A percentile compares a stretch with the other conserved stretches of the same genome.
phyloP scores from a whole-genome alignment of 2,797 vertebrate genomes.

The Characodon lateralis region DNA sequence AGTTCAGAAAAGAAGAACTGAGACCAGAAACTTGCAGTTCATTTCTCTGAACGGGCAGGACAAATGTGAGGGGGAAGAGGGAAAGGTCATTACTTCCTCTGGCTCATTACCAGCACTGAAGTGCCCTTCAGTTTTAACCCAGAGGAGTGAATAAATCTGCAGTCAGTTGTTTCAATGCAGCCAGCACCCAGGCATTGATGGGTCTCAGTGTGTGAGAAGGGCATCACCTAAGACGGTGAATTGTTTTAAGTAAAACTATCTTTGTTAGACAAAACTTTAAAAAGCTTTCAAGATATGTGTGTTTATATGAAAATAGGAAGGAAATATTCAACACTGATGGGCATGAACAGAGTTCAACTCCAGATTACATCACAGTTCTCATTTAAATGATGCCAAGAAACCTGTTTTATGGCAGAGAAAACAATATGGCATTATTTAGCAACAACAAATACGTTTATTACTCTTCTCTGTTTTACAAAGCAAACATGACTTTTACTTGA shows the following conservation, averaged over 20 bases:
- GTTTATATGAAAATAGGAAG: neutral
- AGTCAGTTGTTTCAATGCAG: constrained; percentile 8
- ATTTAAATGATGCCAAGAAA: neutral
- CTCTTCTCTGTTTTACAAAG: neutral
- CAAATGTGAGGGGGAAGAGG: constrained; percentile 4
- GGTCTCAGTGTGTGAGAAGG: neutral
- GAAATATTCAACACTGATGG: neutral
- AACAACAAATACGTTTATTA: neutral
- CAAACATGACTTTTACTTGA: neutral
- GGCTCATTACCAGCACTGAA: constrained; percentile 24
- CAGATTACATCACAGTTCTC: neutral
- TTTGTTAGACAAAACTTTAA: neutral
- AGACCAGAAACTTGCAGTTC: neutral
- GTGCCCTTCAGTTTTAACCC: constrained; percentile 31
- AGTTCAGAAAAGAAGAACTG: constrained; percentile 6
- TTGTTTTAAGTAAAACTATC: neutral
- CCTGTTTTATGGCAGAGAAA: neutral
- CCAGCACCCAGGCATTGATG: neutral
- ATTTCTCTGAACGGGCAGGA: constrained; percentile 17
- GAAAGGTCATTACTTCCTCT: constrained; percentile 15
- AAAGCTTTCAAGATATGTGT: neutral
- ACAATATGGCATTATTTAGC: neutral
- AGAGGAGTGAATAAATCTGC: constrained; percentile 18
- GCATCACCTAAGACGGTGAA: neutral
- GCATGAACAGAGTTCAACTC: neutral